phyloP scores from a whole-genome alignment of 2,888 invertebrate genomes.

The Podotricha telesiphe region DNA sequence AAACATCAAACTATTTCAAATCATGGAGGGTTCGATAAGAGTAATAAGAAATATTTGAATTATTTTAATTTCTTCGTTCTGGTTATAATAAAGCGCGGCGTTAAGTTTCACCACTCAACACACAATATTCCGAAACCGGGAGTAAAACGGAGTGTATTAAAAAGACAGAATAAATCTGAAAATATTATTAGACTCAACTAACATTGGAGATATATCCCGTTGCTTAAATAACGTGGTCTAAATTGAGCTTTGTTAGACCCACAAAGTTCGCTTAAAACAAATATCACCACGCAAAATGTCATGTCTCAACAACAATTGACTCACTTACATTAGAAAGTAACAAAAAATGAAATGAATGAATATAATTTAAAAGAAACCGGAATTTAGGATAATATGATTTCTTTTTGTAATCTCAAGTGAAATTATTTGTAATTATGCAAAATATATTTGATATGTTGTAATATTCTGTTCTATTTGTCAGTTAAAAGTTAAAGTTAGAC shows the following conservation, averaged over 20 bases:
- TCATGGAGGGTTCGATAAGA: too few relatives aligned
- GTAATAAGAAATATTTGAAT: too few relatives aligned
- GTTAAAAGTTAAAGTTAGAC: not conserved
- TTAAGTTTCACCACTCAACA: too few relatives aligned
- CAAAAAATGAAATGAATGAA: slow-evolving; percentile 32
- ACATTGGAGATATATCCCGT: too few relatives aligned
- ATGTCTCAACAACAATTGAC: slow-evolving; percentile 31
- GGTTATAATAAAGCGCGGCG: too few relatives aligned
- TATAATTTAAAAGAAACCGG: slow-evolving; percentile 34
- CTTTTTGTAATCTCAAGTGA: slow-evolving; percentile 17
- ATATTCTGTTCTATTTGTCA: not conserved
- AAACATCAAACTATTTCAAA: too few relatives aligned
- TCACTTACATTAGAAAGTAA: slow-evolving; percentile 40
- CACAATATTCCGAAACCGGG: too few relatives aligned
- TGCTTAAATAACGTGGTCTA: not conserved
- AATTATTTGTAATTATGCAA: slow-evolving; percentile 10
- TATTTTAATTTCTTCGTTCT: too few relatives aligned
- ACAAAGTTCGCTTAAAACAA: slow-evolving; percentile 15
- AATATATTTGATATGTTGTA: slow-evolving; percentile 1
- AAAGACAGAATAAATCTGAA: too few relatives aligned
- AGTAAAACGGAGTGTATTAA: too few relatives aligned
- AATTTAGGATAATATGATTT: slow-evolving; percentile 33
- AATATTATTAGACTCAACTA: too few relatives aligned
- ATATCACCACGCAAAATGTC: slow-evolving; percentile 27
- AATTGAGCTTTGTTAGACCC: not conserved